Conservation (phyloP, 2,797 vertebrate species). For the Arctocebus calabarensis region DNA sequence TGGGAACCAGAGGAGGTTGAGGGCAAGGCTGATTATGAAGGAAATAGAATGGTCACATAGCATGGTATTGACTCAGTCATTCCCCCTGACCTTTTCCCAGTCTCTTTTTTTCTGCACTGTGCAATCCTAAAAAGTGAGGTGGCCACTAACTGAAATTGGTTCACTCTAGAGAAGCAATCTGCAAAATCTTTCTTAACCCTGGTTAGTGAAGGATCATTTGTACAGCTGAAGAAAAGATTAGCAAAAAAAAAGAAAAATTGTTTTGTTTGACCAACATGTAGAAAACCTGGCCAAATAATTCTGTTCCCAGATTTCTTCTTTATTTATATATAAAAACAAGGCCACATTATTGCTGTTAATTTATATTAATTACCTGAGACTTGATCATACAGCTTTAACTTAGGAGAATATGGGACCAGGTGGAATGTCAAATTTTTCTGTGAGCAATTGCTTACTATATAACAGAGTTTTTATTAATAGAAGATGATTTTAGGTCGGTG, state of each 20-base stretch:
- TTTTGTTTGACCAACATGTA: neutral
- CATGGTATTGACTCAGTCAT: neutral
- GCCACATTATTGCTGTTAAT: neutral
- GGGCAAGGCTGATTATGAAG: neutral
- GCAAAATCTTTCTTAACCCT: neutral
- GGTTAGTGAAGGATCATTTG: neutral
- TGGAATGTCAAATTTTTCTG: neutral
- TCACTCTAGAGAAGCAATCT: neutral
- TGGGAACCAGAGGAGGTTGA: neutral
- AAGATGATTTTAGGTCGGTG: neutral
- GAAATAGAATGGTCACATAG: neutral
- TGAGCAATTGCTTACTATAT: neutral
- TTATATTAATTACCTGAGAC: conserved; percentile 26
- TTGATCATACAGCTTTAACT: neutral
- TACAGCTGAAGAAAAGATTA: neutral
- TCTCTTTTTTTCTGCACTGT: neutral
- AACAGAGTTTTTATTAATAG: neutral
- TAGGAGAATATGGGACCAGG: neutral
- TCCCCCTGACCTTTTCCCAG: neutral
- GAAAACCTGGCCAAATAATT: neutral
- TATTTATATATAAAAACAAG: conserved; percentile 36
- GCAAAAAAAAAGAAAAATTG: neutral
- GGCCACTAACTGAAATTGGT: neutral
- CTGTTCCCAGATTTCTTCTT: neutral
- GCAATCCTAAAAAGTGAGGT: neutral